Evolutionary conservation across 2,888 invertebrate genomes (phyloP).

Genomic region (Drosophila colorata): DNA sequence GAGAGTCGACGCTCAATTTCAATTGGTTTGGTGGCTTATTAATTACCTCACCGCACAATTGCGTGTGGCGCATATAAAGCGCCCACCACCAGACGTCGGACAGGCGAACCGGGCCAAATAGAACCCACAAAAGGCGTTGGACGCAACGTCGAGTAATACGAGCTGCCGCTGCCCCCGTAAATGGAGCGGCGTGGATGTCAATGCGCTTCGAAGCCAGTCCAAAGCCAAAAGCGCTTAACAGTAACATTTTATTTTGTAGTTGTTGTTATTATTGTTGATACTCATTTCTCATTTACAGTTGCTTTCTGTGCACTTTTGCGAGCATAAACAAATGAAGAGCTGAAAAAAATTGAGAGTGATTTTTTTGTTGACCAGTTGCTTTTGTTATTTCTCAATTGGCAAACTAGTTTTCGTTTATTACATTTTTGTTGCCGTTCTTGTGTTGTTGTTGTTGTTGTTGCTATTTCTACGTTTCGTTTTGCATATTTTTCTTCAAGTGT

Average conservation of each 20-base stretch:
- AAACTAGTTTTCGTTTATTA: constrained; percentile 51
- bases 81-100: constrained; percentile 30
- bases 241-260: constrained; percentile 13
- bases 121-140: constrained; percentile 75
- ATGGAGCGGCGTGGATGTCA: constrained; percentile 73
- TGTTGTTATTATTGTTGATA: constrained; percentile 1
- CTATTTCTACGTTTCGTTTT: constrained; percentile 53
- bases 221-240: constrained; percentile 47
- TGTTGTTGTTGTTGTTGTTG: constrained; percentile 22
- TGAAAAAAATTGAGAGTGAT: constrained; percentile 71
- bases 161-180: constrained; percentile 62
- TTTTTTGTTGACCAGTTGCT: constrained; percentile 19
- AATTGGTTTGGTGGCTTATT: constrained; percentile 73
- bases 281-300: constrained; percentile 36
- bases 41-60: constrained; percentile 77
- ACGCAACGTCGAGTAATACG: constrained; percentile 64
- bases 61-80: constrained; percentile 72
- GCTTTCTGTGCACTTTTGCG: constrained; percentile 47
- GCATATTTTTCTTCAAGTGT: constrained; percentile 71
- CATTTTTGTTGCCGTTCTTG: constrained; percentile 34
- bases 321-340: constrained; percentile 65
- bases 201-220: constrained; percentile 55
- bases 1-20: constrained; percentile 69
- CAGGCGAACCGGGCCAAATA: constrained; percentile 52
- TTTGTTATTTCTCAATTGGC: constrained; percentile 45